Conservation (phyloP, 2,888 invertebrate genomes). For the Dichetophora obliterata region DNA sequence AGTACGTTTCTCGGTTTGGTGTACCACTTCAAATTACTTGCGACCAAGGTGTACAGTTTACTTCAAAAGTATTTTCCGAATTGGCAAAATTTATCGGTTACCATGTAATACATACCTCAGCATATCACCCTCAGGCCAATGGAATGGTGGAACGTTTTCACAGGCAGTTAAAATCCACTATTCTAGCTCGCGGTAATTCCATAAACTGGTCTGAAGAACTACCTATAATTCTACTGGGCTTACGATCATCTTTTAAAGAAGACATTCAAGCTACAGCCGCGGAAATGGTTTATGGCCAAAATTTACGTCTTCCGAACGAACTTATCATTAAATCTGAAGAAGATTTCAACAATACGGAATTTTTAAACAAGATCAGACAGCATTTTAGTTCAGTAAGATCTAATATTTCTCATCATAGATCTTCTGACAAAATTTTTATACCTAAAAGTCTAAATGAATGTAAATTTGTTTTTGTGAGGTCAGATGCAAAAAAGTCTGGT, state of each 20-base stretch:
- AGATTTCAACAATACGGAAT: too few species aligned
- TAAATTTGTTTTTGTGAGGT: too few species aligned
- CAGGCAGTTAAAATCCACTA: background rate
- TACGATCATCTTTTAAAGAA: background rate
- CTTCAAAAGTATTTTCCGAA: background rate
- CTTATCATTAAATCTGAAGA: too few species aligned
- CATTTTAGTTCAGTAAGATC: too few species aligned
- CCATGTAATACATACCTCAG: background rate
- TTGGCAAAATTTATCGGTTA: background rate
- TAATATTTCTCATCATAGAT: too few species aligned
- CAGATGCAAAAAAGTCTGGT: too few species aligned
- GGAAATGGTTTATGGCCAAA: background rate
- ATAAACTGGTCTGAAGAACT: background rate
- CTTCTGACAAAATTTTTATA: too few species aligned
- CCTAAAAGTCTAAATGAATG: too few species aligned
- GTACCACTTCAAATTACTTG: too few species aligned
- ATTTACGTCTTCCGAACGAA: too few species aligned
- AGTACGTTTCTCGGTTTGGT: background rate
- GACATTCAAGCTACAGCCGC: background rate
- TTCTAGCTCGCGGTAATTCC: background rate
- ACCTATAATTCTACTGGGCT: background rate
- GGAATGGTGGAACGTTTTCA: background rate
- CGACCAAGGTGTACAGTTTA: background rate
- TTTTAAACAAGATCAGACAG: too few species aligned
- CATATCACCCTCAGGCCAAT: too few species aligned